Evolutionary conservation across 2,113 vertebrate genomes (phyloP).

Genomic region (Nothocercus julius): DNA sequence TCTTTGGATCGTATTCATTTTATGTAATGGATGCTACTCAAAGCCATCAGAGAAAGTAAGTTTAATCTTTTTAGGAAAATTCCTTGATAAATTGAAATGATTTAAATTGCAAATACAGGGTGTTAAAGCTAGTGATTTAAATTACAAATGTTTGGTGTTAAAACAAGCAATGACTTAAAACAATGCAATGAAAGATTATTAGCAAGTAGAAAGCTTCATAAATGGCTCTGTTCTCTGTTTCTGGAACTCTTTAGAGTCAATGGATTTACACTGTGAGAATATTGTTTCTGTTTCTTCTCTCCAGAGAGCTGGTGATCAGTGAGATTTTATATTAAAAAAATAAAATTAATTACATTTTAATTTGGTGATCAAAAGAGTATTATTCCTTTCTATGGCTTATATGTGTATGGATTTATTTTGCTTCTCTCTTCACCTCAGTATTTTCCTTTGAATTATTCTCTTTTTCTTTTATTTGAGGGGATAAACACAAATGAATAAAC

Average conservation of each 20-base stretch:
- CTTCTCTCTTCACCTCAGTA: rapidly evolving
- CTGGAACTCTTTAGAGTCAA: neutral
- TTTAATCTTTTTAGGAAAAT: constrained; percentile 13
- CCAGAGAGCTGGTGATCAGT: neutral
- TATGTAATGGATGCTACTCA: neutral
- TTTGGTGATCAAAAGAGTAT: neutral
- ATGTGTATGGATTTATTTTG: neutral
- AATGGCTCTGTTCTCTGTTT: neutral
- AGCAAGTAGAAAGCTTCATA: neutral
- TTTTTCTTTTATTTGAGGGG: neutral
- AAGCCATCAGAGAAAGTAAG: constrained; percentile 9
- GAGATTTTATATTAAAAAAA: neutral
- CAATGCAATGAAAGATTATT: neutral
- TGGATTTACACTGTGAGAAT: neutral
- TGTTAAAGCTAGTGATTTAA: constrained; percentile 1
- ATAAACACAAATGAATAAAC: neutral
- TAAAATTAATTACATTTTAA: neutral
- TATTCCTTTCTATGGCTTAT: neutral
- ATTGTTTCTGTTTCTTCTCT: neutral
- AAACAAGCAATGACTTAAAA: constrained; percentile 6
- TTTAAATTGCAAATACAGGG: constrained; percentile 7
- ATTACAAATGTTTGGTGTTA: neutral
- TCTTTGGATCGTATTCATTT: neutral
- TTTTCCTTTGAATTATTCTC: neutral
- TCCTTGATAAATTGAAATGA: neutral